Evolutionary conservation across 2,797 vertebrate species (phyloP).

Genomic region (Brachyrhaphis roseni): DNA sequence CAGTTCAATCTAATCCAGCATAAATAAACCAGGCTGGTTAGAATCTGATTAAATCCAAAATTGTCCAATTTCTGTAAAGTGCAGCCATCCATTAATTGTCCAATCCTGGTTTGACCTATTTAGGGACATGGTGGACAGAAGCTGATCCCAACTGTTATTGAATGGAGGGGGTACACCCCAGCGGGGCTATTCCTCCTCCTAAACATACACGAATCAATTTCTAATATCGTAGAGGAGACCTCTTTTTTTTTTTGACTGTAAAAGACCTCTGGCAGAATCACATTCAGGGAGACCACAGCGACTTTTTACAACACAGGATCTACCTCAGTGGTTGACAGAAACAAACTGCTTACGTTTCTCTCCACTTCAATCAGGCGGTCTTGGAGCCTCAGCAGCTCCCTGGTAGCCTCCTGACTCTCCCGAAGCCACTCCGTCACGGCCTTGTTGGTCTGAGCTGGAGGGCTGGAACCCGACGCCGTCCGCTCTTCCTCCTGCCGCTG

Average conservation of each 20-base stretch:
- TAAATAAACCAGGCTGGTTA: neutral
- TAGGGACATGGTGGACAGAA: neutral
- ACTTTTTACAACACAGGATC: neutral
- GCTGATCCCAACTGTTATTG: neutral
- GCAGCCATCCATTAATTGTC: neutral
- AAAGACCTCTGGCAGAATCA: neutral
- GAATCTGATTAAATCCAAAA: conserved; percentile 1
- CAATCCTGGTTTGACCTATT: conserved; percentile 11
- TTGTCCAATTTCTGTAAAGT: neutral
- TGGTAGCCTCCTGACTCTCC: conserved; percentile 91
- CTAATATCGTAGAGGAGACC: neutral
- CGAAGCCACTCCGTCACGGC: conserved; percentile 85
- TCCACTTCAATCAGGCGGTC: conserved; percentile 93
- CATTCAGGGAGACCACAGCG: neutral
- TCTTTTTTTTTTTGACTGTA: neutral
- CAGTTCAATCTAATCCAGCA: neutral
- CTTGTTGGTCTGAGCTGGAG: conserved; percentile 51
- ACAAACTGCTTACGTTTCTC: conserved; percentile 84
- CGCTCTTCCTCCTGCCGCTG: conserved; percentile 90
- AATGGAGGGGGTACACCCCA: neutral
- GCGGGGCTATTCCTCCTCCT: neutral
- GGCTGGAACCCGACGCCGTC: conserved; percentile 19
- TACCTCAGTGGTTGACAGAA: neutral
- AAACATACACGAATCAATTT: neutral
- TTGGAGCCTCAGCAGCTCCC: conserved; percentile 91